A percentile compares a stretch with the other conserved stretches of the same genome.
Evolutionary conservation across 2,113 vertebrate genomes (phyloP).

Genomic region (Oreochromis niloticus): DNA sequence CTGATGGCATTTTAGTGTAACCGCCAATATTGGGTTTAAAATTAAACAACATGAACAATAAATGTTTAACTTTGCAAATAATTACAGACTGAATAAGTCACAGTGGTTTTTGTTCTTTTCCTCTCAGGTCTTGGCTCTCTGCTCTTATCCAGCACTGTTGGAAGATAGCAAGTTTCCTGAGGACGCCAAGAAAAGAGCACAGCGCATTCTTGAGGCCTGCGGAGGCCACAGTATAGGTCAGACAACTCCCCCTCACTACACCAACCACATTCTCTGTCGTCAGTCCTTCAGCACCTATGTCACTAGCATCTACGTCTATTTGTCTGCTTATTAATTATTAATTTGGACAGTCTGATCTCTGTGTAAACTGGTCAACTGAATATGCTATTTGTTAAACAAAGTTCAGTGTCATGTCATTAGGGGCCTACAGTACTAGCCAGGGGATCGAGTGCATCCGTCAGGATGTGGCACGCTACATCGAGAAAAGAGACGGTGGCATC

Average conservation of each 20-base stretch:
- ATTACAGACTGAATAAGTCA: background rate
- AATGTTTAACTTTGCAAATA: background rate
- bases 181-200: constrained; percentile 77
- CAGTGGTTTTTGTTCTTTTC: background rate
- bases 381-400: background rate
- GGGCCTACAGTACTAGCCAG: constrained; percentile 82
- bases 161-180: constrained; percentile 74
- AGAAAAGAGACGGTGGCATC: constrained; percentile 80
- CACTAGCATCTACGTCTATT: background rate
- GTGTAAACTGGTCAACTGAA: background rate
- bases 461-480: constrained; percentile 79
- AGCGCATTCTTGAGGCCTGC: constrained; percentile 74
- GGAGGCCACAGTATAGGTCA: constrained; percentile 82
- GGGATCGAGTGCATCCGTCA: constrained; percentile 81
- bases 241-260: background rate
- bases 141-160: constrained; percentile 78
- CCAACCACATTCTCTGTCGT: background rate
- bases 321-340: constrained; percentile 1
- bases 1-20: background rate
- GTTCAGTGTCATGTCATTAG: constrained; percentile 32
- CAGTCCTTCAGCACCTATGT: background rate
- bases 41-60: background rate
- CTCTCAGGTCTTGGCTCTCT: constrained; percentile 75
- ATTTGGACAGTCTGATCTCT: background rate
- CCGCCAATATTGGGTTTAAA: background rate